Percentiles rank a stretch among this genome's conserved stretches.
Evolutionary conservation across 2,113 vertebrate species (phyloP).

Genomic region (Cyprinodon brontotheroides): DNA sequence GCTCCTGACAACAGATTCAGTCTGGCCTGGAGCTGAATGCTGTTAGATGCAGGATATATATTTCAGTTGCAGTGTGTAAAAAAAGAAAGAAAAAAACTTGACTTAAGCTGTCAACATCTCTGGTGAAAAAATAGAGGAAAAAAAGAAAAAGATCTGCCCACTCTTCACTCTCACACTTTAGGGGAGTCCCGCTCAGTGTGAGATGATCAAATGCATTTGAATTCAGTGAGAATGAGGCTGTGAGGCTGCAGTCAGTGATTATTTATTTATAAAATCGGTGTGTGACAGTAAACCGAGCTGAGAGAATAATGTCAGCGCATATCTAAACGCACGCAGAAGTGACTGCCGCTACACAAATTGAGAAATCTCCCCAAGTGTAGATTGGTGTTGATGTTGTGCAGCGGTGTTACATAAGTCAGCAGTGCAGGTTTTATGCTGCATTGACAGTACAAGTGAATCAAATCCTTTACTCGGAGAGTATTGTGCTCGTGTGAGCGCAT

Average conservation of each 20-base stretch:
- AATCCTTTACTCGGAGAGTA: constrained; percentile 29
- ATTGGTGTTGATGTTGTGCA: constrained; percentile 8
- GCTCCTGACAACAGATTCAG: constrained; percentile 21
- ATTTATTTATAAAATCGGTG: constrained; percentile 14
- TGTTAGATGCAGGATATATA: constrained; percentile 35
- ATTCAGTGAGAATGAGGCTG: constrained; percentile 10
- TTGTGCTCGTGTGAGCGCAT: constrained; percentile 23
- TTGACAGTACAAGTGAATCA: constrained; percentile 49
- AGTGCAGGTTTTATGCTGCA: constrained; percentile 41
- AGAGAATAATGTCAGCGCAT: constrained; percentile 2
- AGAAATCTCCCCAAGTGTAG: constrained; percentile 5
- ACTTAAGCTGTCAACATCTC: constrained; percentile 5
- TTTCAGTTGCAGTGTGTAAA: constrained; percentile 40
- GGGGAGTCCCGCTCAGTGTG: constrained; percentile 14
- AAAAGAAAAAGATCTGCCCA: constrained; percentile 38
- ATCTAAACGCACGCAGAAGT: constrained; percentile 2
- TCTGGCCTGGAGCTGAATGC: constrained; percentile 23
- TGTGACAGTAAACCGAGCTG: constrained; percentile 10
- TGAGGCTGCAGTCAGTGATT: constrained; percentile 10
- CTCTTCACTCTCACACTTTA: constrained; percentile 12
- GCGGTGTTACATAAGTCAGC: constrained; percentile 54
- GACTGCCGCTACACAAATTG: constrained; percentile 18
- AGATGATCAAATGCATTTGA: constrained; percentile 39
- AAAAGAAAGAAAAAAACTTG: constrained; percentile 37
- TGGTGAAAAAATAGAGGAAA: constrained; percentile 10